phyloP scores from a whole-genome alignment of 2,113 vertebrate species.

The Apus apus region DNA sequence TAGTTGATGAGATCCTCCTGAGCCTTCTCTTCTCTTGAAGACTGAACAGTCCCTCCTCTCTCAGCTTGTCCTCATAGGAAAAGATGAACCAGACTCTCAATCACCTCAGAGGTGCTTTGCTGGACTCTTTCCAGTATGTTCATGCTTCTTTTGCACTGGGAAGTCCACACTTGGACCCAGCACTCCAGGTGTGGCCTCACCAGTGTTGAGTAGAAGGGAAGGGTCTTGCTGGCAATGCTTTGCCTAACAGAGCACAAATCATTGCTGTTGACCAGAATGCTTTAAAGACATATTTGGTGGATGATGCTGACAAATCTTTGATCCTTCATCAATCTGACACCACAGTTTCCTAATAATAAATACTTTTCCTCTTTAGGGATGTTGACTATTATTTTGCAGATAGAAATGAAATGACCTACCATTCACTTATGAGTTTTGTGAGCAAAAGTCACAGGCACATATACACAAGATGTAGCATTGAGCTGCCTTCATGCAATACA shows the following conservation, averaged over 20 bases:
- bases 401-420: neutral
- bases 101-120: neutral
- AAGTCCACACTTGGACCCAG: neutral
- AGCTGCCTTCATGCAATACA: neutral
- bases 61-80: neutral
- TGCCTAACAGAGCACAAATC: neutral
- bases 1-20: neutral
- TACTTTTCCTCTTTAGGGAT: neutral
- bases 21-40: neutral
- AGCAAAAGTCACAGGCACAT: neutral
- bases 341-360: neutral
- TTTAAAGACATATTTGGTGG: neutral
- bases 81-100: neutral
- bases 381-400: neutral
- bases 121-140: neutral
- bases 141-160: neutral
- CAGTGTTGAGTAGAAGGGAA: neutral
- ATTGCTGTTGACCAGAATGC: neutral
- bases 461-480: neutral
- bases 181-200: neutral
- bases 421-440: neutral
- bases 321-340: neutral
- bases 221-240: neutral
- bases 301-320: neutral
- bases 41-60: neutral